These are phyloP conservation scores for Delphinapterus leucas DNA, from an alignment of 2,113 vertebrate genomes.

Conservation along the genomic window DNA sequence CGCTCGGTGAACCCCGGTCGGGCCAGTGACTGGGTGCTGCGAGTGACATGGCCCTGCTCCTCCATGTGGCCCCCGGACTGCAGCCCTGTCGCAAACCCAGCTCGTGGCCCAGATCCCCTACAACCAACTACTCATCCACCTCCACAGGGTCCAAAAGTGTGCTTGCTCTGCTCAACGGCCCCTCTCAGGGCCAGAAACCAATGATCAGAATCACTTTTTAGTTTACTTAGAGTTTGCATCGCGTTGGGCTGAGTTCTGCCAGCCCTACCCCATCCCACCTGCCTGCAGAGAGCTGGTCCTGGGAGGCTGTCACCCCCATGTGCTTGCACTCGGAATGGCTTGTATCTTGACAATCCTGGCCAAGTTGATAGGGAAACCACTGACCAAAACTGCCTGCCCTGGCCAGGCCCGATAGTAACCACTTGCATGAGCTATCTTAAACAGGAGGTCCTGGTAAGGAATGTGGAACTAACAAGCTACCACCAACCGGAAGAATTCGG, in stretches of 20 bases:
- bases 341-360: neutral
- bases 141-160: neutral
- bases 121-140: neutral
- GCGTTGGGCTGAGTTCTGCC: neutral
- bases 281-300: neutral
- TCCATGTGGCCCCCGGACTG: neutral
- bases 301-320: neutral
- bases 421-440: no score
- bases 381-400: no score
- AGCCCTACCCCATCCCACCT: neutral
- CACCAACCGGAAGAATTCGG: no score
- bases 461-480: no score
- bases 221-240: neutral
- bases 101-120: no score
- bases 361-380: no score
- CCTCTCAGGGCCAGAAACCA: neutral
- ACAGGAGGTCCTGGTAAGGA: no score
- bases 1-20: neutral
- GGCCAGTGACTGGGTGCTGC: neutral
- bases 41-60: neutral
- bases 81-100: neutral
- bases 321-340: neutral
- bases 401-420: no score
- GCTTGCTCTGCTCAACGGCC: neutral
- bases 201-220: neutral